Evolutionary conservation across 2,113 vertebrate genomes (phyloP).

Genomic region (Forbesichthys agassizii): DNA sequence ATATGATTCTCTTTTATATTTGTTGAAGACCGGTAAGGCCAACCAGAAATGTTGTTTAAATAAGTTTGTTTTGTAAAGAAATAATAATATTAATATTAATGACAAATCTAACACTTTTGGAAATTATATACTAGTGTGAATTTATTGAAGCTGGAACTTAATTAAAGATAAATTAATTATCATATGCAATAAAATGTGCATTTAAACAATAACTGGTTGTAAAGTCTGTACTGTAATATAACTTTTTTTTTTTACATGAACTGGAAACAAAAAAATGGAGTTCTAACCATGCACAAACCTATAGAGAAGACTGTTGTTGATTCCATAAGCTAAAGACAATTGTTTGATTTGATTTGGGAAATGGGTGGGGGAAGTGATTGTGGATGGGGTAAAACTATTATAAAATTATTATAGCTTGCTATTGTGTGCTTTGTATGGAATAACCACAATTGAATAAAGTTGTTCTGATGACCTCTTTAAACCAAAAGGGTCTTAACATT

Average conservation of each 20-base stretch:
- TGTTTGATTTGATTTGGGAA: conserved; percentile 57
- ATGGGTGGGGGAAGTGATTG: conserved; percentile 26
- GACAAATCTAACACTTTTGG: conserved; percentile 62
- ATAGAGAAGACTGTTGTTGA: conserved; percentile 51
- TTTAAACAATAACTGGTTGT: conserved; percentile 76
- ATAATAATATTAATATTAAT: conserved; percentile 65
- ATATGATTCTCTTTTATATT: conserved; percentile 51
- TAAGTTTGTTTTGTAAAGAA: conserved; percentile 74
- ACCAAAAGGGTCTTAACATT: conserved; percentile 67
- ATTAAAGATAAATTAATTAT: conserved; percentile 65
- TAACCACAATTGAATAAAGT: conserved; percentile 82
- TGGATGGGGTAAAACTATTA: conserved; percentile 50
- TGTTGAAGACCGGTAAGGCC: conserved; percentile 48
- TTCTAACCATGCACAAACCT: conserved; percentile 59
- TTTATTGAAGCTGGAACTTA: conserved; percentile 69
- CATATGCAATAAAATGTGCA: conserved; percentile 78
- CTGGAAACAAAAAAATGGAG: conserved; percentile 66
- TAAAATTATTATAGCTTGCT: conserved; percentile 59
- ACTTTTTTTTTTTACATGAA: conserved; percentile 68
- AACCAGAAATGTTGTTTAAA: conserved; percentile 66
- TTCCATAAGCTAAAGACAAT: conserved; percentile 35
- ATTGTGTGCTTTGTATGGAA: conserved; percentile 79
- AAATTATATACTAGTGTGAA: conserved; percentile 62
- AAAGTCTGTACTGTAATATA: conserved; percentile 82
- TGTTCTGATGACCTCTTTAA: conserved; percentile 76